Percentiles rank a stretch among this genome's conserved stretches.
Conservation (phyloP, 2,113 vertebrate species). For the Otis tarda region DNA sequence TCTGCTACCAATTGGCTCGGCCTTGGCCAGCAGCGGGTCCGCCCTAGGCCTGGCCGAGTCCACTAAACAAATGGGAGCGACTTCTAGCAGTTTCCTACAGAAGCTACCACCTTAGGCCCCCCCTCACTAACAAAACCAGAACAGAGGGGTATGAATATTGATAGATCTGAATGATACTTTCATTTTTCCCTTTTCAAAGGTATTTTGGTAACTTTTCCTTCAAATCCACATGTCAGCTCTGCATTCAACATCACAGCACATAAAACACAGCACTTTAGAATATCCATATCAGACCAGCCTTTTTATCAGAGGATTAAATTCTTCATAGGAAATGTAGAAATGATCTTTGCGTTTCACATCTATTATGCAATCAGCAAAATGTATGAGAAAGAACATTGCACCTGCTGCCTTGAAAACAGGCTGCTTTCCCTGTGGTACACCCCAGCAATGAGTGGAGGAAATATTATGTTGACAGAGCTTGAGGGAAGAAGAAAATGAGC, state of each 20-base stretch:
- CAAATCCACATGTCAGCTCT: not conserved
- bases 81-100: too few species aligned
- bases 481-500: constrained; percentile 18
- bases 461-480: not conserved
- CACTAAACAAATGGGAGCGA: too few species aligned
- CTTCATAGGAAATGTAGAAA: not conserved
- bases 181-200: not conserved
- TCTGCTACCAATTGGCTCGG: too few species aligned
- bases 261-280: not conserved
- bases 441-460: not conserved
- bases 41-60: too few species aligned
- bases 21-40: too few species aligned
- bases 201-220: not conserved
- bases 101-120: too few species aligned
- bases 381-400: not conserved
- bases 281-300: not conserved
- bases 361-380: not conserved
- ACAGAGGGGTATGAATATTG: fast-evolving
- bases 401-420: not conserved
- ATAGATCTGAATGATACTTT: not conserved
- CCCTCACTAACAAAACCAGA: too few species aligned
- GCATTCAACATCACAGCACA: not conserved
- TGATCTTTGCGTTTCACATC: not conserved
- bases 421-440: not conserved
- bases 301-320: not conserved